A percentile compares a stretch with the other conserved stretches of the same genome.
Conservation (phyloP, 2,113 vertebrate genomes). For the Phalacrocorax pelagicus region DNA sequence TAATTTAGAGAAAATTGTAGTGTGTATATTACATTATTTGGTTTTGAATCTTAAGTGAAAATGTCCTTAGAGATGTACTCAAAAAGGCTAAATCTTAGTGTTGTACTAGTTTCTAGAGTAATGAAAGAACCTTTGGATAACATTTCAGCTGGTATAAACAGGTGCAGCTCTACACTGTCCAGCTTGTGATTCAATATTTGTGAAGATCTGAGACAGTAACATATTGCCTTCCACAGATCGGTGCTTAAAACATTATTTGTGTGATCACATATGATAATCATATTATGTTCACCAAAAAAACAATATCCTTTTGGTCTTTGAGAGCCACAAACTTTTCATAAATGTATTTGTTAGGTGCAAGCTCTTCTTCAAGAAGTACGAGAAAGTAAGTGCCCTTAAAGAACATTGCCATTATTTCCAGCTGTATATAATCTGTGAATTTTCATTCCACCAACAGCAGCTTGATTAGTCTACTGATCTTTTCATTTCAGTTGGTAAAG, state of each 20-base stretch:
- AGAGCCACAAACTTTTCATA: neutral
- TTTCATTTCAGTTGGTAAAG: slow-evolving; percentile 29
- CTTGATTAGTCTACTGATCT: slow-evolving; percentile 16
- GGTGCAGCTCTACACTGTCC: neutral
- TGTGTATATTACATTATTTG: neutral
- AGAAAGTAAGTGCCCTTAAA: neutral
- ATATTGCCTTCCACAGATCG: neutral
- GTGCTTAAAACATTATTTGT: neutral
- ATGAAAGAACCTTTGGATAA: neutral
- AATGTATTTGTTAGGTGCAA: neutral
- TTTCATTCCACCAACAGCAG: neutral
- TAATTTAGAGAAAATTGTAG: neutral
- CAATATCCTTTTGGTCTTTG: neutral
- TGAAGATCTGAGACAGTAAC: neutral
- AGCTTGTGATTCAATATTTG: neutral
- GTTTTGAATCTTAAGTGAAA: neutral
- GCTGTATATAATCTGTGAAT: neutral
- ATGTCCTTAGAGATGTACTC: neutral
- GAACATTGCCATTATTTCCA: neutral
- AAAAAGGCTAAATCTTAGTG: neutral
- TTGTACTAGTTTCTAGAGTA: neutral
- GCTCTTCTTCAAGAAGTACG: neutral
- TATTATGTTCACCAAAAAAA: neutral
- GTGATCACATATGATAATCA: neutral
- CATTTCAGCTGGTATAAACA: neutral